Evolutionary conservation across 1,140 invertebrate species (phyloP).

Genomic region (Drosophila parabipectinata): DNA sequence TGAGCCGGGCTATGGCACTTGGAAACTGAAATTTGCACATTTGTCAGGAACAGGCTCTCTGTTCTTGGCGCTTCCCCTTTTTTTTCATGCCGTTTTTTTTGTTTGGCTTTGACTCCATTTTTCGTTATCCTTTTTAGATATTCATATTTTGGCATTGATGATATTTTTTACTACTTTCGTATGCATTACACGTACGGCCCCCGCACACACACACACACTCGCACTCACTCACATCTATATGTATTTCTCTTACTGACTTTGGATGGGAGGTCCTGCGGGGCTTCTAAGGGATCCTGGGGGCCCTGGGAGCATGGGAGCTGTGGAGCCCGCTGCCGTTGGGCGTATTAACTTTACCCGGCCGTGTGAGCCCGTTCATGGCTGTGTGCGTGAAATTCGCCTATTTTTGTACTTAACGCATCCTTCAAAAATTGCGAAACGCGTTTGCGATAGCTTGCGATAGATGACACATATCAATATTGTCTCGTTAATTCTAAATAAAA

Average conservation of each 20-base stretch:
- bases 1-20: conserved; percentile 40
- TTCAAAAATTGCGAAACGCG: conserved; percentile 81
- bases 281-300: too few species aligned
- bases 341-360: conserved; percentile 47
- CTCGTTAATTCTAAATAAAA: too few species aligned
- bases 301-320: too few species aligned
- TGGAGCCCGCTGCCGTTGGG: too few species aligned
- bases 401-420: conserved; percentile 82
- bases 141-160: conserved; percentile 81
- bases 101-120: conserved; percentile 58
- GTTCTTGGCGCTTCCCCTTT: conserved; percentile 18
- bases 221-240: conserved; percentile 19
- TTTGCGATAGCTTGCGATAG: conserved; percentile 80
- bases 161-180: conserved; percentile 80
- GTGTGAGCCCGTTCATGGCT: conserved; percentile 21
- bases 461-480: too few species aligned
- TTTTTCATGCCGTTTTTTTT: conserved; percentile 32
- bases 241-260: too few species aligned
- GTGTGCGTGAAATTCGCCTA: conserved; percentile 70
- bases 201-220: conserved; percentile 37
- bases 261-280: too few species aligned
- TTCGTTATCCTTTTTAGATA: conserved; percentile 80
- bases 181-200: conserved; percentile 75
- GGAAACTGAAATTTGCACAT: conserved; percentile 78
- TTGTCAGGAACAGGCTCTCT: conserved; percentile 36